Evolutionary conservation across 2,888 invertebrate species (phyloP).

Genomic region (Metalampra italica): DNA sequence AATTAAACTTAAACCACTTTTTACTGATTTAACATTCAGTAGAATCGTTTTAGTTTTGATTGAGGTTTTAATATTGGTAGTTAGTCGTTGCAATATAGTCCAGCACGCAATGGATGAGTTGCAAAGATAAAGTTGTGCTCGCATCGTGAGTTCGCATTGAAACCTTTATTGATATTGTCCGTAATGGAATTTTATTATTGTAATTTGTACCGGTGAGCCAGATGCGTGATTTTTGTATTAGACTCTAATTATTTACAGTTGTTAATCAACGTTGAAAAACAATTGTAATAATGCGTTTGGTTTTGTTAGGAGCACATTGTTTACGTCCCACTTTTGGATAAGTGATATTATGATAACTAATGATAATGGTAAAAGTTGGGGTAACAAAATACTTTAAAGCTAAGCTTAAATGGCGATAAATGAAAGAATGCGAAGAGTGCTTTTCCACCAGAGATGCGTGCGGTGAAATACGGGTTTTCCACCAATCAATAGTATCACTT

Average conservation of each 20-base stretch:
- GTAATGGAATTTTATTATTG: constrained; percentile 46
- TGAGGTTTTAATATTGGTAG: neutral
- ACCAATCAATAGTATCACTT: too few relatives aligned
- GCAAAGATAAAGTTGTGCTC: constrained; percentile 19
- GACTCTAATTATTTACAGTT: constrained; percentile 12
- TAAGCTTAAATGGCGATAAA: too few relatives aligned
- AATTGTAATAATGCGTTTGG: too few relatives aligned
- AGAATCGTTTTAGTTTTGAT: too few relatives aligned
- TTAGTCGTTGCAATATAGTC: neutral
- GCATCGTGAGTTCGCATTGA: constrained; percentile 10
- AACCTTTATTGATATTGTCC: constrained; percentile 38
- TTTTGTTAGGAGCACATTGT: too few relatives aligned
- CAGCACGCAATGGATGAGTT: constrained; percentile 24
- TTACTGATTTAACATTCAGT: constrained; percentile 11
- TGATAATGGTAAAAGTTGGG: too few relatives aligned
- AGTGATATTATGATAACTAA: too few relatives aligned
- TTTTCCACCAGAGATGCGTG: too few relatives aligned
- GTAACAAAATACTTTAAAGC: too few relatives aligned
- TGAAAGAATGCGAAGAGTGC: too few relatives aligned
- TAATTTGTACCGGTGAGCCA: constrained; percentile 38
- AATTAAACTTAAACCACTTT: constrained; percentile 11
- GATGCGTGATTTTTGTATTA: constrained; percentile 39
- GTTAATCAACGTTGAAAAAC: neutral
- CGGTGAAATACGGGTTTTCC: too few relatives aligned
- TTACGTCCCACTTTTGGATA: too few relatives aligned